These are phyloP conservation scores for Luehdorfia chinensis DNA, from an alignment of 1,140 invertebrate genomes.

Conservation along the genomic window DNA sequence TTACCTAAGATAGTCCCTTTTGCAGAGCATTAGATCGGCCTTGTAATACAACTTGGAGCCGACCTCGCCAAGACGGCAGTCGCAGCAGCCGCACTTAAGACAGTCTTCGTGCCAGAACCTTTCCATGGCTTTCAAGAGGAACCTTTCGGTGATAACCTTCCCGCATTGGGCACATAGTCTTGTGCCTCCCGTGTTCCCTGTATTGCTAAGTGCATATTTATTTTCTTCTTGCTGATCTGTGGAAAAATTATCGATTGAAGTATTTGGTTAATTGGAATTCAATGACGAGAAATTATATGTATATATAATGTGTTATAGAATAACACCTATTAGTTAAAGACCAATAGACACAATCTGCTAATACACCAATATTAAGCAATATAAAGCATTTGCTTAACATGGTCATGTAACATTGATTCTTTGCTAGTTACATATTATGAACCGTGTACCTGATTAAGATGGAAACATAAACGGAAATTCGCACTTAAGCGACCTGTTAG, in stretches of 20 bases:
- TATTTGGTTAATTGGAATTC: not conserved
- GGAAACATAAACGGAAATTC: no score
- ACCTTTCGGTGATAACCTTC: slow-evolving; percentile 86
- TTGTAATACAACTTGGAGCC: slow-evolving; percentile 95
- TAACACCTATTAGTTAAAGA: no score
- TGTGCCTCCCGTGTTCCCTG: slow-evolving; percentile 52
- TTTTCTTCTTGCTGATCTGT: slow-evolving; percentile 72
- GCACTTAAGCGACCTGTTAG: slow-evolving; percentile 9
- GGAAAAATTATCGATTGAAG: slow-evolving; percentile 5
- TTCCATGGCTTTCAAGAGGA: slow-evolving; percentile 88
- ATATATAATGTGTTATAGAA: no score
- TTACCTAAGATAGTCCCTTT: slow-evolving; percentile 93
- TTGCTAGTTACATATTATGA: no score
- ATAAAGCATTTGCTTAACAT: no score
- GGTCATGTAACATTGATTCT: no score
- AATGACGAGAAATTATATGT: no score
- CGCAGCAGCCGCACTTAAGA: slow-evolving; percentile 94
- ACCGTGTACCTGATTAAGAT: no score
- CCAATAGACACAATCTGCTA: not conserved
- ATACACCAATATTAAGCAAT: no score
- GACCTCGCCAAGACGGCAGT: slow-evolving; percentile 94
- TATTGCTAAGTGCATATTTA: slow-evolving; percentile 59
- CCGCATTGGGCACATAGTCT: slow-evolving; percentile 87
- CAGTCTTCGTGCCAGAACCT: slow-evolving; percentile 97
- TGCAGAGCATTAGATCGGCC: slow-evolving; percentile 94